Conservation (phyloP, 2,888 invertebrate species). For the Deroplatys truncata region DNA sequence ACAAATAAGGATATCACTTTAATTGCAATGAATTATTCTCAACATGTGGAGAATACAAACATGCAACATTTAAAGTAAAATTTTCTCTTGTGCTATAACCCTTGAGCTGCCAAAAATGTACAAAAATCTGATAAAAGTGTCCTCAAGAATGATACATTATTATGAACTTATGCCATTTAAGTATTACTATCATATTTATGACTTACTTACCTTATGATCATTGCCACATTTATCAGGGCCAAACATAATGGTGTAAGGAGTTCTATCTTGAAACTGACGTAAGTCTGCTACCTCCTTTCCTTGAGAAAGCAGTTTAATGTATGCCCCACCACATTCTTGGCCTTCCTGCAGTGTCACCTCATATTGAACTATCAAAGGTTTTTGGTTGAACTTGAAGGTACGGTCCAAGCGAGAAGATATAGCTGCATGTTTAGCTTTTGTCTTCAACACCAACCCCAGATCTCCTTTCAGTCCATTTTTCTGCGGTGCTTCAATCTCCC, state of each 20-base stretch:
- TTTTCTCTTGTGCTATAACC: no score
- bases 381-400: conserved; percentile 74
- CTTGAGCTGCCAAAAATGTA: no score
- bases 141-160: no score
- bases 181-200: no score
- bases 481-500: conserved; percentile 69
- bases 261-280: conserved; percentile 87
- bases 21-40: no score
- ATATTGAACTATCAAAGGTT: conserved; percentile 78
- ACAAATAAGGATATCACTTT: no score
- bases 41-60: no score
- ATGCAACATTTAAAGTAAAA: no score
- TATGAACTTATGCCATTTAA: no score
- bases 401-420: conserved; percentile 73
- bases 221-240: conserved; percentile 99
- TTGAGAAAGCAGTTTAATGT: conserved; percentile 85
- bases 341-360: conserved; percentile 92
- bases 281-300: conserved; percentile 67
- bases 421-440: conserved; percentile 95
- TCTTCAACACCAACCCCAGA: conserved; percentile 81
- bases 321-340: conserved; percentile 98
- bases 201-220: conserved; percentile 71
- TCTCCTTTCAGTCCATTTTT: conserved; percentile 79
- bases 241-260: conserved; percentile 98
- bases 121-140: no score